A percentile compares a stretch with the other conserved stretches of the same genome.
These are phyloP conservation scores for Tenualosa ilisha DNA, from an alignment of 2,797 vertebrate species.

Conservation along the genomic window DNA sequence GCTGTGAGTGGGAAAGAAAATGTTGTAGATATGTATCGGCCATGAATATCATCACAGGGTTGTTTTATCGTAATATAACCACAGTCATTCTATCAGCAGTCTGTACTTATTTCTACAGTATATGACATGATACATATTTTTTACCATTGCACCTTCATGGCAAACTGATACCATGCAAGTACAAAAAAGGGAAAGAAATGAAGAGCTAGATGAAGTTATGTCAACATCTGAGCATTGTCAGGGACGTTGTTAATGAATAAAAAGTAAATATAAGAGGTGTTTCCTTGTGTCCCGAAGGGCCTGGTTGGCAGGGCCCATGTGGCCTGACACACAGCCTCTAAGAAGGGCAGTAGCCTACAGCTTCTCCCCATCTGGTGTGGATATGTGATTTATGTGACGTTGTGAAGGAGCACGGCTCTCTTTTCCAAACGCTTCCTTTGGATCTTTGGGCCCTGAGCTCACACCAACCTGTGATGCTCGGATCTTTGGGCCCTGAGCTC, in stretches of 20 bases:
- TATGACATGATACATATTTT: too few relatives aligned
- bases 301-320: not conserved
- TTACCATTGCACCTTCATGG: too few relatives aligned
- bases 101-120: too few relatives aligned
- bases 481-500: too few relatives aligned
- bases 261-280: not conserved
- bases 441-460: not conserved
- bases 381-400: constrained; percentile 32
- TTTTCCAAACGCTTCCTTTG: not conserved
- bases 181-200: too few relatives aligned
- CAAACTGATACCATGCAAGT: too few relatives aligned
- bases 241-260: not conserved
- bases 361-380: constrained; percentile 33
- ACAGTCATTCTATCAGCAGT: too few relatives aligned
- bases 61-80: too few relatives aligned
- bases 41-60: too few relatives aligned
- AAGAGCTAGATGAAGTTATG: too few relatives aligned
- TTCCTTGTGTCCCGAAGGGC: not conserved
- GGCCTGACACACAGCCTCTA: not conserved
- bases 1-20: not conserved
- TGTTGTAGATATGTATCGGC: too few relatives aligned
- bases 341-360: not conserved
- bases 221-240: not conserved
- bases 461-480: too few relatives aligned
- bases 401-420: constrained; percentile 23